Evolutionary conservation across 2,797 vertebrate genomes (phyloP).

Genomic region (Melanotaenia maccullochi): DNA sequence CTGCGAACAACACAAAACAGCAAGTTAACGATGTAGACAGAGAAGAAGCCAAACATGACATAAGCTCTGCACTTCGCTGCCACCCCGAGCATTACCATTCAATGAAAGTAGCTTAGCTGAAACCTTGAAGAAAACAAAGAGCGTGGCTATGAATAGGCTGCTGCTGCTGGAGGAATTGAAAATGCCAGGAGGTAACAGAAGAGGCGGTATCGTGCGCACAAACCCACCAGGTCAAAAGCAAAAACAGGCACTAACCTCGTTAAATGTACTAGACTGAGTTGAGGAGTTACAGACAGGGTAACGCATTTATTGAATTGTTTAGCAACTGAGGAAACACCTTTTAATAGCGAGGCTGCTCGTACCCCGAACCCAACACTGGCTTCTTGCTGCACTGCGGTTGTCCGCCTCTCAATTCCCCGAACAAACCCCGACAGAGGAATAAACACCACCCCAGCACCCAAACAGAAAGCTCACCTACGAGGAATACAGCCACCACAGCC

Average conservation of each 20-base stretch:
- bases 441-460: background rate
- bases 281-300: background rate
- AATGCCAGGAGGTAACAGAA: constrained; percentile 36
- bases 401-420: constrained; percentile 14
- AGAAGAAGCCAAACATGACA: background rate
- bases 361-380: constrained; percentile 30
- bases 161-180: constrained; percentile 29
- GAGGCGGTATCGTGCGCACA: constrained; percentile 12
- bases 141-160: constrained; percentile 60
- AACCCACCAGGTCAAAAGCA: background rate
- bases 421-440: background rate
- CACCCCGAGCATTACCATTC: constrained; percentile 1
- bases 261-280: background rate
- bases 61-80: background rate
- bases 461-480: rapidly evolving
- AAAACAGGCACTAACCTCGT: background rate
- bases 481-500: constrained; percentile 1
- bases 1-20: constrained; percentile 30
- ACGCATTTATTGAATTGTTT: constrained; percentile 6
- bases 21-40: background rate
- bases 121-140: constrained; percentile 74
- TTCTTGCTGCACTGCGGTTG: constrained; percentile 75
- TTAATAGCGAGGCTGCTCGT: constrained; percentile 40
- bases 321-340: constrained; percentile 18
- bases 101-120: constrained; percentile 55